Evolutionary conservation across 64 coral and sea anemone genomes (phyloP).

Genomic region (Montipora foliosa): DNA sequence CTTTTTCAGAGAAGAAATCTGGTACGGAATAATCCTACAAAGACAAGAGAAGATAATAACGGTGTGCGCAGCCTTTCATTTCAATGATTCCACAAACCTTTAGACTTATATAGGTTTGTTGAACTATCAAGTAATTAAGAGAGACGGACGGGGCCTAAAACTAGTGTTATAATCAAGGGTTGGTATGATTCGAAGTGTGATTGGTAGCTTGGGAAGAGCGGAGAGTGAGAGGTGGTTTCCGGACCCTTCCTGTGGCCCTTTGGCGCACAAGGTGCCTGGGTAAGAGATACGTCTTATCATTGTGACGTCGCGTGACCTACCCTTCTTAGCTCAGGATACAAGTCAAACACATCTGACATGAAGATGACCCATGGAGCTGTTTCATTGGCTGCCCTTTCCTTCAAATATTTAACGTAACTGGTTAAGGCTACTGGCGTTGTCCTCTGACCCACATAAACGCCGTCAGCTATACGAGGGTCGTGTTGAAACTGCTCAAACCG

Average conservation of each 20-base stretch:
- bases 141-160: too few species aligned
- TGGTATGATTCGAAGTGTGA: too few species aligned
- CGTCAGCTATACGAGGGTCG: constrained; percentile 73
- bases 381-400: constrained; percentile 58
- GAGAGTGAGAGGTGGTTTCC: too few species aligned
- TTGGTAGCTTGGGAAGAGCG: too few species aligned
- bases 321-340: constrained; percentile 71
- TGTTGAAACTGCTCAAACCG: constrained; percentile 70
- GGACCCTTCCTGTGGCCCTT: too few species aligned
- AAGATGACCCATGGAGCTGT: constrained; percentile 76
- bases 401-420: constrained; percentile 66
- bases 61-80: too few species aligned
- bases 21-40: constrained; percentile 78
- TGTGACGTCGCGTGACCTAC: neutral
- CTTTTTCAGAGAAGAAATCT: constrained; percentile 78
- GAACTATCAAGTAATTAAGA: too few species aligned
- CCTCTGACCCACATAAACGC: constrained; percentile 79
- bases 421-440: constrained; percentile 47
- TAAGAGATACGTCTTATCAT: neutral
- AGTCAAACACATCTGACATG: constrained; percentile 90
- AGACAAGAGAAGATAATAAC: neutral
- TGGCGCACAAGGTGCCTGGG: too few species aligned
- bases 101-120: too few species aligned
- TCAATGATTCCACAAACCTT: too few species aligned
- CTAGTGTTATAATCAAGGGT: too few species aligned